Evolutionary conservation across 1,140 invertebrate species (phyloP).

Genomic region (Hyles vespertilio): DNA sequence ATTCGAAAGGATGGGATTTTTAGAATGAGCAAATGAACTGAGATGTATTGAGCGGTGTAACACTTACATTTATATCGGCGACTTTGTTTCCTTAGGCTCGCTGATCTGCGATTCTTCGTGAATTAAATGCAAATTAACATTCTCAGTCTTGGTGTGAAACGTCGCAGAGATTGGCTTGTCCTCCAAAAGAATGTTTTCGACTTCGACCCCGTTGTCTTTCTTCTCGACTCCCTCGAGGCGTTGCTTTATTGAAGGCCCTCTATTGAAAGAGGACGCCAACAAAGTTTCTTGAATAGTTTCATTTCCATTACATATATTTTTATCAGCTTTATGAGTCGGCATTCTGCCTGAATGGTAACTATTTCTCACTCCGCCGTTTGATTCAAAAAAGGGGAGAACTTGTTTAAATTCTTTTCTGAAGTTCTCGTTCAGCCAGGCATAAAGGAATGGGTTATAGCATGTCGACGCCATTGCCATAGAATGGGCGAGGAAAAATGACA

Average conservation of each 20-base stretch:
- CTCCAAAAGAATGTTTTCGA: slow-evolving; percentile 61
- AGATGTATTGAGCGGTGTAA: not conserved
- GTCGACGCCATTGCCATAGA: slow-evolving; percentile 96
- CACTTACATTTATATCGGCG: slow-evolving; percentile 53
- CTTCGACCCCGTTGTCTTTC: slow-evolving; percentile 52
- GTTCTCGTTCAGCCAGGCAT: slow-evolving; percentile 98
- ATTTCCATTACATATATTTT: slow-evolving; percentile 61
- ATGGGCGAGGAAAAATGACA: slow-evolving; percentile 92
- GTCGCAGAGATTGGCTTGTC: slow-evolving; percentile 52
- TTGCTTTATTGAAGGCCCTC: slow-evolving; percentile 63
- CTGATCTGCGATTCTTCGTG: slow-evolving; percentile 58
- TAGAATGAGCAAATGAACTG: too few species aligned
- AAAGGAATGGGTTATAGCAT: slow-evolving; percentile 94
- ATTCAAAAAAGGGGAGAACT: slow-evolving; percentile 85
- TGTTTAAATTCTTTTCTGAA: slow-evolving; percentile 97
- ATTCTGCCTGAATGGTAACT: slow-evolving; percentile 63
- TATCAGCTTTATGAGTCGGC: slow-evolving; percentile 58
- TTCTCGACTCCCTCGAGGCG: slow-evolving; percentile 49
- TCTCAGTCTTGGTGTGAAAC: slow-evolving; percentile 55
- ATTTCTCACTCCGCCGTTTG: slow-evolving; percentile 61
- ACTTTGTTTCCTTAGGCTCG: slow-evolving; percentile 40
- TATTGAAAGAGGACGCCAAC: slow-evolving; percentile 55
- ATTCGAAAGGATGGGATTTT: too few species aligned
- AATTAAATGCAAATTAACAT: slow-evolving; percentile 60
- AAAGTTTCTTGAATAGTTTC: slow-evolving; percentile 66